phyloP scores from a whole-genome alignment of 1,140 invertebrate genomes.

The Phymorhynchus buccinoides region DNA sequence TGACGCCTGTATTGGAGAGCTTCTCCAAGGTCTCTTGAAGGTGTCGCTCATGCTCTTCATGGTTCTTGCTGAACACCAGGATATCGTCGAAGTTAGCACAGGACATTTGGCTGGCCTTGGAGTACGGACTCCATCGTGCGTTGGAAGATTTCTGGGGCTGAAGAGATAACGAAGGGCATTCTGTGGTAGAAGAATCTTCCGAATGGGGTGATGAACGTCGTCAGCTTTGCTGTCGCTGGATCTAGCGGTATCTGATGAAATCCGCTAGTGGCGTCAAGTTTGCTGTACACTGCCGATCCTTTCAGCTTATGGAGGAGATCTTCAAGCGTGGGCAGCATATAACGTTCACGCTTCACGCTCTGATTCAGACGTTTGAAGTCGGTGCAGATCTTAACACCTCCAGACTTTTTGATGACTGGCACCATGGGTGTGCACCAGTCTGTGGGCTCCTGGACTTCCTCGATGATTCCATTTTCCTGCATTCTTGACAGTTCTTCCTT shows the following conservation, averaged over 20 bases:
- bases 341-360: neutral
- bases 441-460: slow-evolving; percentile 41
- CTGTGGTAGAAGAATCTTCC: slow-evolving; percentile 44
- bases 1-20: slow-evolving; percentile 19
- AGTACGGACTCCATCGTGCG: slow-evolving; percentile 41
- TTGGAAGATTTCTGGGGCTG: slow-evolving; percentile 46
- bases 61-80: slow-evolving; percentile 36
- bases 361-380: slow-evolving; percentile 4
- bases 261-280: slow-evolving; percentile 76
- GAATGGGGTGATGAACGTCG: slow-evolving; percentile 77
- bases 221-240: slow-evolving; percentile 86
- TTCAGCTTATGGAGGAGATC: neutral
- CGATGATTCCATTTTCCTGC: slow-evolving; percentile 56
- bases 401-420: slow-evolving; percentile 39
- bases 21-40: slow-evolving; percentile 41
- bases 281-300: slow-evolving; percentile 12
- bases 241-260: slow-evolving; percentile 89
- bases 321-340: neutral
- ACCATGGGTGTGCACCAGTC: slow-evolving; percentile 45
- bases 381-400: slow-evolving; percentile 25
- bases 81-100: slow-evolving; percentile 48
- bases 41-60: slow-evolving; percentile 45
- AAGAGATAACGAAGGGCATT: slow-evolving; percentile 47
- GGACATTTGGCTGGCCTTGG: slow-evolving; percentile 24
- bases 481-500: slow-evolving; percentile 63